Conservation (phyloP, 1,140 invertebrate genomes). For the Hetaerina americana region DNA sequence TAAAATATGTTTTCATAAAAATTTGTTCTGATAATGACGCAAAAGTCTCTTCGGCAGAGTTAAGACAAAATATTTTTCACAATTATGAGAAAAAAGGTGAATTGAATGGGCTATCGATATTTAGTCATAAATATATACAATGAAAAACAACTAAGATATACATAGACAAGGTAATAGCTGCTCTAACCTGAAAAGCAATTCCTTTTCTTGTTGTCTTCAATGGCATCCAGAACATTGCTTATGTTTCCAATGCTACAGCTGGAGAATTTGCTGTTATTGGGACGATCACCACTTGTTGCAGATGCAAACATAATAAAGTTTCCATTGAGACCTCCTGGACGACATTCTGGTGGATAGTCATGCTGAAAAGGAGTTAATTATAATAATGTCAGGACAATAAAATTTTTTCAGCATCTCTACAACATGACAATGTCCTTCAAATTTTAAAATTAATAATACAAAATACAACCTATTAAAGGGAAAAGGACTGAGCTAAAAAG, state of each 20-base stretch:
- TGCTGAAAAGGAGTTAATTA: conserved; percentile 48
- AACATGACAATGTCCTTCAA: background rate
- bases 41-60: too few relatives aligned
- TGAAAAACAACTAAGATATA: too few relatives aligned
- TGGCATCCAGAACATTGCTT: conserved; percentile 81
- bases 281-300: conserved; percentile 83
- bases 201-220: conserved; percentile 79
- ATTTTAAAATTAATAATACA: background rate
- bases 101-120: too few relatives aligned
- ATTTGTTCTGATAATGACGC: too few relatives aligned
- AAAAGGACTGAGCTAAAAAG: too few relatives aligned
- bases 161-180: too few relatives aligned
- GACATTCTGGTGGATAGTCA: conserved; percentile 85
- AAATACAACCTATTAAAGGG: too few relatives aligned
- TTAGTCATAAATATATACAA: too few relatives aligned
- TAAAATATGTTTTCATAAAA: too few relatives aligned
- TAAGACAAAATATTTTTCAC: too few relatives aligned
- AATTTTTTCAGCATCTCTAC: background rate
- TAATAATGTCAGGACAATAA: background rate
- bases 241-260: conserved; percentile 91
- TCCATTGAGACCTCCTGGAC: conserved; percentile 72
- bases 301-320: conserved; percentile 98
- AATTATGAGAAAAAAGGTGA: too few relatives aligned
- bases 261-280: conserved; percentile 92
- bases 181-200: conserved; percentile 82